Evolutionary conservation across 2,797 vertebrate genomes (phyloP).

Genomic region (Molossus molossus): DNA sequence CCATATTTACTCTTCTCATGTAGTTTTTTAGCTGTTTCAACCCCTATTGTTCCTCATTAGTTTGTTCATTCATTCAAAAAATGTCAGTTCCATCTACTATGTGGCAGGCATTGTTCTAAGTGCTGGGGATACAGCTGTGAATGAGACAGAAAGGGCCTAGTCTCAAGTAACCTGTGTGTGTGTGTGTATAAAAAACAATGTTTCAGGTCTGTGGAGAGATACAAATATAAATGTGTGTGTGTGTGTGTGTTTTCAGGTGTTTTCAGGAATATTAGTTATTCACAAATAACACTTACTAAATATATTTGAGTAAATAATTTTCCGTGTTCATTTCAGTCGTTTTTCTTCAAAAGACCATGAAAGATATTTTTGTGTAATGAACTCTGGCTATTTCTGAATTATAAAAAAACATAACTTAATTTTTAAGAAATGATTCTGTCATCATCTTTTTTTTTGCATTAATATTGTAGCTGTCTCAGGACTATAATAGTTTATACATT

Average conservation of each 20-base stretch:
- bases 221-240: background rate
- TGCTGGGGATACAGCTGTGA: background rate
- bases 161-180: background rate
- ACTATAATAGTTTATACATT: background rate
- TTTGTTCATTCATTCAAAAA: conserved; percentile 21
- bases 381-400: conserved; percentile 55
- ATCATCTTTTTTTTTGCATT: background rate
- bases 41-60: background rate
- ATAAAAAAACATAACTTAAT: background rate
- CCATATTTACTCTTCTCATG: background rate
- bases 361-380: conserved; percentile 32
- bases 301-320: conserved; percentile 22
- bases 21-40: background rate
- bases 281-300: background rate
- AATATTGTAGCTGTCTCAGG: background rate
- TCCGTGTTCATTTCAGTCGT: background rate
- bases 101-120: background rate
- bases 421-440: conserved; percentile 55
- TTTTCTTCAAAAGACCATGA: background rate
- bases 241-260: background rate
- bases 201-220: background rate
- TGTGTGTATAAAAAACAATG: too few relatives aligned
- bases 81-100: background rate
- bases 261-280: background rate
- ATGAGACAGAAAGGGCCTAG: background rate